A percentile compares a stretch with the other conserved stretches of the same genome.
Conservation (phyloP, 1,140 invertebrate species). For the Anastatus disparis region DNA sequence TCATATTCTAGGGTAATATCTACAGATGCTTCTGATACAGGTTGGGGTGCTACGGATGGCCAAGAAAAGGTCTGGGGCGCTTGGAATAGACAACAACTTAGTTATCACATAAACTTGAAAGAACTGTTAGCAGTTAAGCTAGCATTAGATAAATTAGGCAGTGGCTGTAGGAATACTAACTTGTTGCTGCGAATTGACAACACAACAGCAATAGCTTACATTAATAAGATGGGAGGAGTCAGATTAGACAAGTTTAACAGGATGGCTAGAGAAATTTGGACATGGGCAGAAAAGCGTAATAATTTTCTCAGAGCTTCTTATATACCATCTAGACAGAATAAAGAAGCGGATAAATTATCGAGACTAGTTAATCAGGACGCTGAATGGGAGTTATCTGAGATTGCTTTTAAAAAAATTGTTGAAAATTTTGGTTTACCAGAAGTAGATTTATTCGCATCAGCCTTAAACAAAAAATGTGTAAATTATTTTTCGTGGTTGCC, state of each 20-base stretch:
- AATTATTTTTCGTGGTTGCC: slow-evolving; percentile 44
- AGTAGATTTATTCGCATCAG: slow-evolving; percentile 47
- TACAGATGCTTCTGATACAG: slow-evolving; percentile 39
- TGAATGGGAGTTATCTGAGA: slow-evolving; percentile 36
- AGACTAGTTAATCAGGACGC: slow-evolving; percentile 42
- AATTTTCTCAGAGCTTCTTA: slow-evolving; percentile 35
- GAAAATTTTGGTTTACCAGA: slow-evolving; percentile 45
- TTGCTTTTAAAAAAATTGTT: slow-evolving; percentile 27
- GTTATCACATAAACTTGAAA: slow-evolving; percentile 55
- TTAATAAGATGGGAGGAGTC: slow-evolving; percentile 48
- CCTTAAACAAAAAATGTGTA: slow-evolving; percentile 44
- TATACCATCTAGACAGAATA: slow-evolving; percentile 43
- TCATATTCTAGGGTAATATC: slow-evolving; percentile 15
- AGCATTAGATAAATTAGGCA: slow-evolving; percentile 50
- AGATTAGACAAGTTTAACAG: slow-evolving; percentile 22
- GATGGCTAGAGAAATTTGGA: slow-evolving; percentile 34
- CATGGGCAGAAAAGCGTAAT: slow-evolving; percentile 41
- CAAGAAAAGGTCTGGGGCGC: slow-evolving; percentile 18
- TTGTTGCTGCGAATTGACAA: slow-evolving; percentile 48
- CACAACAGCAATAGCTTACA: slow-evolving; percentile 45
- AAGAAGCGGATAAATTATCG: slow-evolving; percentile 43
- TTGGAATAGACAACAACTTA: slow-evolving; percentile 19
- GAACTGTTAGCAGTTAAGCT: slow-evolving; percentile 52
- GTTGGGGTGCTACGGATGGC: slow-evolving; percentile 34
- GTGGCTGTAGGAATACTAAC: slow-evolving; percentile 32